phyloP scores from a whole-genome alignment of 2,888 invertebrate species.

The Drosophila putrida region DNA sequence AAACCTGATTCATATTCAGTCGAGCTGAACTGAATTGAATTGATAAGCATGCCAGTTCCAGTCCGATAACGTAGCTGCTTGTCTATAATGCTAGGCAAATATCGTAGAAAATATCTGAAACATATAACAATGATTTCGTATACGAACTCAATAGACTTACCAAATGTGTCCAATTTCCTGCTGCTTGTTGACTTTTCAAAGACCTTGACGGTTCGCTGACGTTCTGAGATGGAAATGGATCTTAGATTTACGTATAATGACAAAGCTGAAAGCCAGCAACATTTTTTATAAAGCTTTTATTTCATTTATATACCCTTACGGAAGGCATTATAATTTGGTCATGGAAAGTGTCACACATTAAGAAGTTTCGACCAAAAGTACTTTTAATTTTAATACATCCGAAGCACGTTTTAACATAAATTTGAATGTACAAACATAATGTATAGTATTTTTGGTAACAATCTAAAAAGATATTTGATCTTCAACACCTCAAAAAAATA shows the following conservation, averaged over 20 bases:
- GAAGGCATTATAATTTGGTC: not conserved
- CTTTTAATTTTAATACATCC: not conserved
- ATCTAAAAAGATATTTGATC: conserved; percentile 1
- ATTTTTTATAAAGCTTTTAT: conserved; percentile 17
- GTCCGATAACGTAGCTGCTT: conserved; percentile 4
- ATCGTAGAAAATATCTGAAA: conserved; percentile 3
- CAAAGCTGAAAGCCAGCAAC: conserved; percentile 33
- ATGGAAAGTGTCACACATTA: not conserved
- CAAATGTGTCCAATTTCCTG: conserved; percentile 57
- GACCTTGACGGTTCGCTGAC: conserved; percentile 67
- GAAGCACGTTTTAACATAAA: not conserved
- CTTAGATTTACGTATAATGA: conserved; percentile 44
- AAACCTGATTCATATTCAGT: conserved; percentile 21
- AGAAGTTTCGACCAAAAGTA: not conserved
- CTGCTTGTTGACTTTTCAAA: conserved; percentile 63
- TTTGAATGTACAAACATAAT: not conserved
- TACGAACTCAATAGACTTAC: conserved; percentile 37
- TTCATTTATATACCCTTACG: conserved; percentile 10
- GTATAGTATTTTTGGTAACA: not conserved
- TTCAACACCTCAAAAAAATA: not conserved
- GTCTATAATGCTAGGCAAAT: conserved; percentile 25
- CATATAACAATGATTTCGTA: conserved; percentile 30
- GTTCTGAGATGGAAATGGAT: conserved; percentile 47
- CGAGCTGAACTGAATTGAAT: conserved; percentile 19
- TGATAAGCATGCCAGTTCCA: conserved; percentile 25